A percentile compares a stretch with the other conserved stretches of the same genome.
These are phyloP conservation scores for Lanius ludovicianus DNA, from an alignment of 2,113 vertebrate genomes.

Conservation along the genomic window DNA sequence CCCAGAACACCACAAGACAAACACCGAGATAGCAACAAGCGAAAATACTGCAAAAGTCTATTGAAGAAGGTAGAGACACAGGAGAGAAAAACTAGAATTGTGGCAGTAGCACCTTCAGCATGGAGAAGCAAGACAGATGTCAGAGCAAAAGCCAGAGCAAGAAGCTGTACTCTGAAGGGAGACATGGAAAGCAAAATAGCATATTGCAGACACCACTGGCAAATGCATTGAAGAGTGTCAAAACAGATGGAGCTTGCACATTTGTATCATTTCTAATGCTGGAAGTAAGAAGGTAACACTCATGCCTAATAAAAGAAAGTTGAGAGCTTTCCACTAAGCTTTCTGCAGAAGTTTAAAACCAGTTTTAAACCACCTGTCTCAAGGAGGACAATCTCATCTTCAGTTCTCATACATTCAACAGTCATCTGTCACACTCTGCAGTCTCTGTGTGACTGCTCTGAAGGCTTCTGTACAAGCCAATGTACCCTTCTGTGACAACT, in stretches of 20 bases:
- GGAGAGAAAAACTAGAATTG: not conserved
- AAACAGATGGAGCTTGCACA: not conserved
- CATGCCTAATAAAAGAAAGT: not conserved
- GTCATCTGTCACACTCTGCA: not conserved
- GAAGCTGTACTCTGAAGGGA: not conserved
- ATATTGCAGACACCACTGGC: fast-evolving
- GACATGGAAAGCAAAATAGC: not conserved
- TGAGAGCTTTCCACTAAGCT: not conserved
- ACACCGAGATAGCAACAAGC: not conserved
- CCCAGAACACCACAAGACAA: not conserved
- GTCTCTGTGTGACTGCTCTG: not conserved
- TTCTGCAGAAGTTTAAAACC: not conserved
- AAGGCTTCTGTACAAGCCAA: not conserved
- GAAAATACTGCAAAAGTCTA: not conserved
- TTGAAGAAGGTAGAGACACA: not conserved
- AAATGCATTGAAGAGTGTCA: not conserved
- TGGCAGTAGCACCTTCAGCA: not conserved
- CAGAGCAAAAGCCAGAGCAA: not conserved
- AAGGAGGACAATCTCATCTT: not conserved
- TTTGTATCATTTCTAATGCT: not conserved
- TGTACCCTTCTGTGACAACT: not conserved
- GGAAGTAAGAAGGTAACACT: not conserved
- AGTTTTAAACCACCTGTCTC: not conserved
- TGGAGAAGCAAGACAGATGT: not conserved
- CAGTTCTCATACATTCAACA: not conserved